phyloP scores from a whole-genome alignment of 2,888 invertebrate species.

The Chironomus tentans region DNA sequence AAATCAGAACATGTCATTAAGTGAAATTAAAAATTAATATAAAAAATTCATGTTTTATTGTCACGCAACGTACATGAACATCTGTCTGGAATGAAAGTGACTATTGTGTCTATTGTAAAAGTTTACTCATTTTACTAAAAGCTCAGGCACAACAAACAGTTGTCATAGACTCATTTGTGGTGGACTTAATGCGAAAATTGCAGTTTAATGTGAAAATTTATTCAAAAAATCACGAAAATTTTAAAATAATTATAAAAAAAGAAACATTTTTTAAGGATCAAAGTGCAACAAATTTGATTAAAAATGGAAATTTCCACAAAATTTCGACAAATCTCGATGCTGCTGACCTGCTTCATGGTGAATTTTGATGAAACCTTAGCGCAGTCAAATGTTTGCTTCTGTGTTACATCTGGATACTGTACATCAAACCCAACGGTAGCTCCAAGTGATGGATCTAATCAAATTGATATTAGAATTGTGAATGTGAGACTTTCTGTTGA shows the following conservation, averaged over 20 bases:
- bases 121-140: too few relatives aligned
- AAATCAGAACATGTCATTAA: too few relatives aligned
- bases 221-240: too few relatives aligned
- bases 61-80: too few relatives aligned
- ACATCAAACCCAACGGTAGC: slow-evolving; percentile 28
- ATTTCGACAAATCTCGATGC: neutral
- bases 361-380: neutral
- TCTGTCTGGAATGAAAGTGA: too few relatives aligned
- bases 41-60: too few relatives aligned
- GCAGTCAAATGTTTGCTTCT: slow-evolving; percentile 33
- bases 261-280: neutral
- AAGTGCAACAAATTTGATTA: neutral
- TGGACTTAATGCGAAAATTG: neutral
- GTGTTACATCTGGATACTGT: slow-evolving; percentile 40
- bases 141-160: too few relatives aligned
- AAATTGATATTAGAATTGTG: slow-evolving; percentile 54
- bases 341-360: neutral
- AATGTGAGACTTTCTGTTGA: neutral
- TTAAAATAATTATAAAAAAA: too few relatives aligned
- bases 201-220: neutral
- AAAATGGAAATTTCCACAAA: neutral
- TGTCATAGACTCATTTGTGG: too few relatives aligned
- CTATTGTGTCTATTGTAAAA: too few relatives aligned
- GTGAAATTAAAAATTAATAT: too few relatives aligned
- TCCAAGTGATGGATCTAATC: slow-evolving; percentile 45